Evolutionary conservation across 1,140 invertebrate genomes (phyloP).

Genomic region (Coelopa frigida): DNA sequence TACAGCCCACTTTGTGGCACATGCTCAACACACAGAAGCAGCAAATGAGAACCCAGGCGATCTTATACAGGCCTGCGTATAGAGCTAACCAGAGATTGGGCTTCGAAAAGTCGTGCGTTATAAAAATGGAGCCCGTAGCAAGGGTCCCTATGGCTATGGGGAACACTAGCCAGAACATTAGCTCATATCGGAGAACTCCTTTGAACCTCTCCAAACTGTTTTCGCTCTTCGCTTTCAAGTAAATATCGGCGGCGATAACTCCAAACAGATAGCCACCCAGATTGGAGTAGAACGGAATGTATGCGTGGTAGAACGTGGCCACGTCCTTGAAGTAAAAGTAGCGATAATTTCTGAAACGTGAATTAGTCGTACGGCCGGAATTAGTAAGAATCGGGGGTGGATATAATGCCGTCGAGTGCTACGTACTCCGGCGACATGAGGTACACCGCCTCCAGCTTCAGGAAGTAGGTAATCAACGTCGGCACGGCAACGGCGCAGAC

Average conservation of each 20-base stretch:
- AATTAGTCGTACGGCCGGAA: no score
- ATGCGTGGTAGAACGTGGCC: slow-evolving; percentile 29
- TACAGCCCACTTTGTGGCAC: slow-evolving; percentile 33
- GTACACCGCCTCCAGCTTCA: slow-evolving; percentile 45
- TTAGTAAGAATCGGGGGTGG: no score
- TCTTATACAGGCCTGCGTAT: slow-evolving; percentile 33
- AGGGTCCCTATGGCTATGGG: slow-evolving; percentile 18
- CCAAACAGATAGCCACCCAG: slow-evolving; percentile 35
- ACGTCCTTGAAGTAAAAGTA: slow-evolving; percentile 31
- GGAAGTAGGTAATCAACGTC: slow-evolving; percentile 43
- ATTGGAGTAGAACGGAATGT: slow-evolving; percentile 34
- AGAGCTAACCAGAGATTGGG: slow-evolving; percentile 34
- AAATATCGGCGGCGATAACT: slow-evolving; percentile 26
- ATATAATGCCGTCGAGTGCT: neutral
- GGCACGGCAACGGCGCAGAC: slow-evolving; percentile 42
- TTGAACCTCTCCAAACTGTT: neutral
- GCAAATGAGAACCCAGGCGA: slow-evolving; percentile 24
- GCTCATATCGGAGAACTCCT: slow-evolving; percentile 17
- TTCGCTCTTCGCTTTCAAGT: slow-evolving; percentile 17
- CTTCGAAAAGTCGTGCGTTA: slow-evolving; percentile 25
- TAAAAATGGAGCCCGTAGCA: slow-evolving; percentile 30
- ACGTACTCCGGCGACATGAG: slow-evolving; percentile 47
- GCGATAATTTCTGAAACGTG: slow-evolving; percentile 26
- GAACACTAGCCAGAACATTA: slow-evolving; percentile 23
- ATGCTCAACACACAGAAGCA: slow-evolving; percentile 25